A percentile compares a stretch with the other conserved stretches of the same genome.
Evolutionary conservation across 2,888 invertebrate genomes (phyloP).

Genomic region (Noctua pronuba): DNA sequence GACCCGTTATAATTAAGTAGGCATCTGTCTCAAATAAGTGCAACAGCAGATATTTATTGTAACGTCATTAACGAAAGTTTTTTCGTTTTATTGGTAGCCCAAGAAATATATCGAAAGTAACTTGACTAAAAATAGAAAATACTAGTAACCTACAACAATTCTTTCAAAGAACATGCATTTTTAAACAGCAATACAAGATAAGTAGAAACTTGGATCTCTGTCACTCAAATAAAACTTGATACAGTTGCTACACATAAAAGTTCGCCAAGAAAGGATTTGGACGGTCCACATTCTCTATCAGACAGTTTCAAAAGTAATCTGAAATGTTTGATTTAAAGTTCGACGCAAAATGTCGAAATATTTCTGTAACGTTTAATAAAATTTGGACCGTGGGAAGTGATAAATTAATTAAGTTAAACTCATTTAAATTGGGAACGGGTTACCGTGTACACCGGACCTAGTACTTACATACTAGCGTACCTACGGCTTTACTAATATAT

Average conservation of each 20-base stretch:
- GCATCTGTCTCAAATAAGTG: neutral
- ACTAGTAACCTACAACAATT: neutral
- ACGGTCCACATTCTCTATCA: slow-evolving; percentile 24
- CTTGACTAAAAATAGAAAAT: neutral
- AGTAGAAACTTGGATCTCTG: slow-evolving; percentile 18
- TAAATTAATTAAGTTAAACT: slow-evolving; percentile 7
- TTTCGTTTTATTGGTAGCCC: neutral
- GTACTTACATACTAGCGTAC: neutral
- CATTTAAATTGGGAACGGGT: neutral
- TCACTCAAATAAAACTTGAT: slow-evolving; percentile 35
- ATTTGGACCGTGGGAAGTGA: slow-evolving; percentile 1
- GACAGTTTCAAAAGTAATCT: slow-evolving; percentile 32
- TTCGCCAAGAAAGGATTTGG: slow-evolving; percentile 34
- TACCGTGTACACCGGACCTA: neutral
- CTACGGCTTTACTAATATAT: neutral
- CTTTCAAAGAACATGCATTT: neutral
- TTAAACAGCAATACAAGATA: slow-evolving; percentile 11
- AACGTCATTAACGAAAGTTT: neutral
- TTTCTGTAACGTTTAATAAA: slow-evolving; percentile 18
- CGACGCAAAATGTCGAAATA: slow-evolving; percentile 14
- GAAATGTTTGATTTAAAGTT: slow-evolving; percentile 33
- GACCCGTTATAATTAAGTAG: too few relatives aligned
- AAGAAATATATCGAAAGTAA: neutral
- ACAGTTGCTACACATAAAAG: slow-evolving; percentile 18
- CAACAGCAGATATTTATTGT: neutral